Evolutionary conservation across 2,113 vertebrate species (phyloP).

Genomic region (Desmodus rotundus): DNA sequence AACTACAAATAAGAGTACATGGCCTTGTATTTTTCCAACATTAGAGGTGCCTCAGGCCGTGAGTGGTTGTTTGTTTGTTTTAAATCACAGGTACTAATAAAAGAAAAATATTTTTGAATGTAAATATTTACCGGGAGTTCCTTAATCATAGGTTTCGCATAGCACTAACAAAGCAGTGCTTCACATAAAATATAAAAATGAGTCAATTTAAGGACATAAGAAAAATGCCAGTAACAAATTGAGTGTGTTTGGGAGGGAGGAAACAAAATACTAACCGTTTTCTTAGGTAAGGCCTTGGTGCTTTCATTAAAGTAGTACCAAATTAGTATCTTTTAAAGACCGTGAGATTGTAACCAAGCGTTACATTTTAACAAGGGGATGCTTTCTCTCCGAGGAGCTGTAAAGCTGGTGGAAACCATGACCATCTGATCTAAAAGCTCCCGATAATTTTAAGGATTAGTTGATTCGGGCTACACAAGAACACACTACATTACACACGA

Average conservation of each 20-base stretch:
- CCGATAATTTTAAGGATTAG: background rate
- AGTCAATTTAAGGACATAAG: constrained; percentile 5
- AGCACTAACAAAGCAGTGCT: constrained; percentile 37
- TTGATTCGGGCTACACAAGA: background rate
- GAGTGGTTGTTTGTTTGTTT: constrained; percentile 37
- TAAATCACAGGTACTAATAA: constrained; percentile 67
- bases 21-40: constrained; percentile 48
- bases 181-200: constrained; percentile 39
- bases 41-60: background rate
- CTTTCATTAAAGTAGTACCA: background rate
- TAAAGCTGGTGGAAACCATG: background rate
- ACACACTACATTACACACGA: background rate
- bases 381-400: background rate
- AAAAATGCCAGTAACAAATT: constrained; percentile 23
- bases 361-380: background rate
- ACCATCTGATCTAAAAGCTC: background rate
- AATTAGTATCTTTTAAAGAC: background rate
- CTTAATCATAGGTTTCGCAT: constrained; percentile 44
- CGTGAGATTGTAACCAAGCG: background rate
- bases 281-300: background rate
- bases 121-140: constrained; percentile 63
- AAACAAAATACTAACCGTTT: background rate
- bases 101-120: constrained; percentile 64
- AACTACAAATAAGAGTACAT: background rate
- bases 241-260: constrained; percentile 13